Evolutionary conservation across 2,888 invertebrate genomes (phyloP).

Genomic region (Netelia melanura): DNA sequence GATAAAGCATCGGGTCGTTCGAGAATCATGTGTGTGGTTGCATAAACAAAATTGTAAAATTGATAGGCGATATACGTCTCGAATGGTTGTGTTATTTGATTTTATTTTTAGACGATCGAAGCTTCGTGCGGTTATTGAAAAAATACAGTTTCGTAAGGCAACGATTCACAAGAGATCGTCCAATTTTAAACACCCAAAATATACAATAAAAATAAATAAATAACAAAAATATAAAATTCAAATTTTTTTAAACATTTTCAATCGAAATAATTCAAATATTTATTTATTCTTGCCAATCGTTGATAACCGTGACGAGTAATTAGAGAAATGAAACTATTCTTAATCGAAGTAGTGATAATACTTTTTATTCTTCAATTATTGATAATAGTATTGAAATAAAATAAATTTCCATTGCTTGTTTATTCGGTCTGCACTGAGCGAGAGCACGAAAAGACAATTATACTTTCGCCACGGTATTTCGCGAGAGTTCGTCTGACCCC

Average conservation of each 20-base stretch:
- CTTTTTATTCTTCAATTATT: too few relatives aligned
- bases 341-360: too few relatives aligned
- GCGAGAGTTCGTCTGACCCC: constrained; percentile 56
- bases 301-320: too few relatives aligned
- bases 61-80: constrained; percentile 11
- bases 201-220: too few relatives aligned
- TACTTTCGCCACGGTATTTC: constrained; percentile 73
- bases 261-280: background rate
- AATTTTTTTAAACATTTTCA: background rate
- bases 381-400: background rate
- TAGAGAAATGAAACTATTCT: too few relatives aligned
- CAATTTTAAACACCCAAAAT: background rate
- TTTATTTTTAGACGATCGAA: background rate
- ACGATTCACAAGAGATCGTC: background rate
- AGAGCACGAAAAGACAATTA: constrained; percentile 70
- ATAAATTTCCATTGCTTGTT: background rate
- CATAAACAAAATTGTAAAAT: constrained; percentile 27
- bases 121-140: background rate
- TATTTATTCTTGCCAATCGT: background rate
- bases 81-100: background rate
- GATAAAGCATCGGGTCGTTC: constrained; percentile 32
- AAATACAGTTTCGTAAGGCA: background rate
- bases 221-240: too few relatives aligned
- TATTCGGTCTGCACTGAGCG: background rate
- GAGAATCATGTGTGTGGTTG: constrained; percentile 9